Evolutionary conservation across 2,888 invertebrate genomes (phyloP).

Genomic region (Petrolisthes cinctipes): DNA sequence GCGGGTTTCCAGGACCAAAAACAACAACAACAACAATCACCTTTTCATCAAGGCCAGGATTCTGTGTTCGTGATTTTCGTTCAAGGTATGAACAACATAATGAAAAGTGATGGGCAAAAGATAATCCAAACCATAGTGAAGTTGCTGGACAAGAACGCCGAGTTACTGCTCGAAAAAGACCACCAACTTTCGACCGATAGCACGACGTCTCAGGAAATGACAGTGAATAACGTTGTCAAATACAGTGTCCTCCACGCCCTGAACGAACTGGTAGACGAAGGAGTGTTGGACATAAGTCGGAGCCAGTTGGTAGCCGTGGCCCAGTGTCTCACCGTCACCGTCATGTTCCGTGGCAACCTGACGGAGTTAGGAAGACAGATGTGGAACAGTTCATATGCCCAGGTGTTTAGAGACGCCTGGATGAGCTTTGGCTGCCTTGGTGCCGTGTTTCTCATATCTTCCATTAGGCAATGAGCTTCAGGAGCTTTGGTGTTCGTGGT

Average conservation of each 20-base stretch:
- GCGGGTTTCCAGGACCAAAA: not conserved
- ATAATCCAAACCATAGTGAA: conserved; percentile 28
- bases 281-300: conserved; percentile 39
- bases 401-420: conserved; percentile 50
- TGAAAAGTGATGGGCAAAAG: conserved; percentile 22
- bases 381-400: conserved; percentile 43
- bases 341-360: conserved; percentile 38
- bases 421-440: conserved; percentile 54
- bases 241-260: conserved; percentile 34
- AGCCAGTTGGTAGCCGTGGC: conserved; percentile 11
- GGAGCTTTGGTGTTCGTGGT: too few species aligned
- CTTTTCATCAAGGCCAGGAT: not conserved
- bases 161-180: conserved; percentile 33
- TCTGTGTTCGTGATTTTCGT: conserved; percentile 38
- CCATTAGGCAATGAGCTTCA: conserved; percentile 41
- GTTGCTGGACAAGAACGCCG: conserved; percentile 39
- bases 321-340: conserved; percentile 38
- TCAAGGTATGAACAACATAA: conserved; percentile 36
- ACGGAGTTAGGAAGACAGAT: not conserved
- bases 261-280: conserved; percentile 43
- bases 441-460: conserved; percentile 40
- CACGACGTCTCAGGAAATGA: not conserved
- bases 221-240: conserved; percentile 25
- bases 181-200: conserved; percentile 15
- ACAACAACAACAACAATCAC: not conserved